phyloP scores from a whole-genome alignment of 2,888 invertebrate species.

The Drosophila histrio region DNA sequence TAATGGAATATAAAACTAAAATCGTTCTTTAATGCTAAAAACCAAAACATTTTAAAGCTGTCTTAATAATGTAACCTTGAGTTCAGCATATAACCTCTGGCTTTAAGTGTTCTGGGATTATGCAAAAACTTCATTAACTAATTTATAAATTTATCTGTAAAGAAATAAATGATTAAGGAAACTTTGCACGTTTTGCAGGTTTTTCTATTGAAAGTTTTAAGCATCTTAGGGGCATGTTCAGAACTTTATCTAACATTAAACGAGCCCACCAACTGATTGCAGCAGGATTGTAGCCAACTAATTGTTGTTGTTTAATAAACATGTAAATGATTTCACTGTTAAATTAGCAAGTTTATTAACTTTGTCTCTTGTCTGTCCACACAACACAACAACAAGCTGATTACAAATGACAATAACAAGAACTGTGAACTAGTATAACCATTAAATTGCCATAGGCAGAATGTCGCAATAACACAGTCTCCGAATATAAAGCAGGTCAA shows the following conservation, averaged over 20 bases:
- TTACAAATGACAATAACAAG: conserved; percentile 38
- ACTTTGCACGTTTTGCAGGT: conserved; percentile 17
- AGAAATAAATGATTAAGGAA: conserved; percentile 9
- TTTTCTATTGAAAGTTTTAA: conserved; percentile 5
- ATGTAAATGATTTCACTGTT: conserved; percentile 28
- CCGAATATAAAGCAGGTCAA: conserved; percentile 29
- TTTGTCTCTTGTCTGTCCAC: no score
- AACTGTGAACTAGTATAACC: conserved; percentile 12
- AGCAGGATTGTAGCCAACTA: background rate
- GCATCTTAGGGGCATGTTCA: background rate
- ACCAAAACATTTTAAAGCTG: background rate
- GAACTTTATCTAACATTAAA: conserved; percentile 22
- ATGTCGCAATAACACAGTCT: conserved; percentile 14
- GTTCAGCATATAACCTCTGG: background rate
- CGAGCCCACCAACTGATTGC: conserved; percentile 17
- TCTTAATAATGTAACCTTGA: background rate
- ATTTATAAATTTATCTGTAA: conserved; percentile 5
- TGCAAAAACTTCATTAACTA: conserved; percentile 4
- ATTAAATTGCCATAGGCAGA: conserved; percentile 23
- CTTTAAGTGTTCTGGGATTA: background rate
- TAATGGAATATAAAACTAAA: background rate
- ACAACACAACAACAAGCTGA: conserved; percentile 27
- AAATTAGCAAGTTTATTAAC: conserved; percentile 44
- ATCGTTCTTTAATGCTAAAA: background rate
- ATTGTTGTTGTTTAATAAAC: conserved; percentile 26